Percentiles rank a stretch among this genome's conserved stretches.
Evolutionary conservation across 2,797 vertebrate genomes (phyloP).

Genomic region (Cuculus canorus): DNA sequence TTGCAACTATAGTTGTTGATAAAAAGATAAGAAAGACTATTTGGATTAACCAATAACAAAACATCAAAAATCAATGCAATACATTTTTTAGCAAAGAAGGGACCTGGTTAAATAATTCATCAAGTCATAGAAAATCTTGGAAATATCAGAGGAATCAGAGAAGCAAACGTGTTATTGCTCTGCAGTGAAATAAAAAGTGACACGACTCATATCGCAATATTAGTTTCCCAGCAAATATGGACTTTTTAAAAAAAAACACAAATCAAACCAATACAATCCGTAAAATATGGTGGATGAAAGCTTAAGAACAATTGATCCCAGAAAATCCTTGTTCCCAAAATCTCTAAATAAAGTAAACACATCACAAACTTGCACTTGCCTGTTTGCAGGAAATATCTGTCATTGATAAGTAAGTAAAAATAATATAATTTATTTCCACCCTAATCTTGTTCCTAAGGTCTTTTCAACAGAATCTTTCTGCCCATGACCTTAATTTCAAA

Average conservation of each 20-base stretch:
- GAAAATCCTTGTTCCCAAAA: neutral
- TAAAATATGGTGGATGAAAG: neutral
- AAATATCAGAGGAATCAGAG: neutral
- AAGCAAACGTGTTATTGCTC: neutral
- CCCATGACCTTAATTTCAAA: slow-evolving; percentile 19
- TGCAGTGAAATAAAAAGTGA: neutral
- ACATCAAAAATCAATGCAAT: neutral
- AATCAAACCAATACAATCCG: neutral
- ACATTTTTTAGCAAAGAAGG: neutral
- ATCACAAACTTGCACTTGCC: neutral
- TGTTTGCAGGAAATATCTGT: neutral
- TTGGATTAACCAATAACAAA: neutral
- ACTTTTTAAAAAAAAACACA: neutral
- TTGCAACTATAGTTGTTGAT: neutral
- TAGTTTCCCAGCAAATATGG: neutral
- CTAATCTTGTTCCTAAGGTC: neutral
- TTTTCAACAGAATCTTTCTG: neutral
- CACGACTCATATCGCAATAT: neutral
- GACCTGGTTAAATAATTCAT: neutral
- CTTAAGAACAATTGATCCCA: neutral
- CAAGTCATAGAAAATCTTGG: neutral
- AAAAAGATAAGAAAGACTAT: neutral
- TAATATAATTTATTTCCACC: neutral
- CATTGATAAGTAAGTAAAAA: neutral
- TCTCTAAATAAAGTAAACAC: neutral